Percentiles rank a stretch among this genome's conserved stretches.
Conservation (phyloP, 2,888 invertebrate genomes). For the Blomia tropicalis region DNA sequence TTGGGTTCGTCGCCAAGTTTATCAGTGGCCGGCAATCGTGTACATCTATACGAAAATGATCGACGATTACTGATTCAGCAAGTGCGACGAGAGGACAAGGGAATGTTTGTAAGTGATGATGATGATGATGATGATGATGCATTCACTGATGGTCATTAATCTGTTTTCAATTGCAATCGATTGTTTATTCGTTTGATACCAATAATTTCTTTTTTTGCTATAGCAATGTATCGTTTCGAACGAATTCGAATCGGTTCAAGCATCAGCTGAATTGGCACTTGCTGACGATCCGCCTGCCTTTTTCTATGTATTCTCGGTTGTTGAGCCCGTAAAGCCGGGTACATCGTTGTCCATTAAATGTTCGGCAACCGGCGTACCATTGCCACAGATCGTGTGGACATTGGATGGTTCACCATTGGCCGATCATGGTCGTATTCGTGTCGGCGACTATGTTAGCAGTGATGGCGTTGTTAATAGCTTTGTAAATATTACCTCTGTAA, state of each 20-base stretch:
- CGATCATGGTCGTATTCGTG: constrained; percentile 31
- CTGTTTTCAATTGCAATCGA: not conserved
- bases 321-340: constrained; percentile 31
- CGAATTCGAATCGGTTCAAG: constrained; percentile 44
- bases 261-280: constrained; percentile 54
- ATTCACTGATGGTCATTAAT: not conserved
- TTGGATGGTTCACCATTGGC: constrained; percentile 34
- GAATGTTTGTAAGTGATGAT: constrained; percentile 26
- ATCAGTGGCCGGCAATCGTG: constrained; percentile 8
- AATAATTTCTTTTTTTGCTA: not conserved
- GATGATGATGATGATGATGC: not conserved
- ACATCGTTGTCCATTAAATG: constrained; percentile 32
- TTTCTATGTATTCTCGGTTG: constrained; percentile 26
- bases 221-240: constrained; percentile 30
- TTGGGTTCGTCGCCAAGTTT: not conserved
- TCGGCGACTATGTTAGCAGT: constrained; percentile 33
- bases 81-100: constrained; percentile 25
- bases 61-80: constrained; percentile 23
- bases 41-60: constrained; percentile 20
- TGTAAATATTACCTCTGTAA: constrained; percentile 31
- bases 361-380: constrained; percentile 31
- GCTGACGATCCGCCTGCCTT: constrained; percentile 34
- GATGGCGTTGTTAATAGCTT: constrained; percentile 36
- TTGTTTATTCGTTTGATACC: not conserved
- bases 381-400: constrained; percentile 32